Conservation (phyloP, 23 tunicate genomes). For the Halocynthia roretzi region DNA sequence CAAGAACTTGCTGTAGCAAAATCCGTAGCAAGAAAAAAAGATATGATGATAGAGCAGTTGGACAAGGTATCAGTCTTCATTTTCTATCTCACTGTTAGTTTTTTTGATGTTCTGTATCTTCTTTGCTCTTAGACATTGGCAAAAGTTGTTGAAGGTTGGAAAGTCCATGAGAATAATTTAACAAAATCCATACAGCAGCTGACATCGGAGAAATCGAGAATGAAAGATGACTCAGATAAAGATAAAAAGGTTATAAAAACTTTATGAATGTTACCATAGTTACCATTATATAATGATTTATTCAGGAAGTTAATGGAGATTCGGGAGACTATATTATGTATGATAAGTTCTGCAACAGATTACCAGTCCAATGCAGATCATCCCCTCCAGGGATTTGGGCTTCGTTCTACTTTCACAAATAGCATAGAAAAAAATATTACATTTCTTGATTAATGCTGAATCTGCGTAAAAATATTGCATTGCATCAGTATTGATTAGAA, state of each 20-base stretch:
- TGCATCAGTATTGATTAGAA: no score
- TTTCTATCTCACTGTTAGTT: neutral
- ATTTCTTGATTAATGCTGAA: no score
- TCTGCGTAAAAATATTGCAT: no score
- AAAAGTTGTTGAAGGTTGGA: constrained; percentile 77
- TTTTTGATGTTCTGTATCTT: neutral
- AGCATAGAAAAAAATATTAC: no score
- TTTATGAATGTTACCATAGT: no score
- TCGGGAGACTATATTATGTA: no score
- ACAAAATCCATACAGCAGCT: constrained; percentile 32
- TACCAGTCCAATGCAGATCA: no score
- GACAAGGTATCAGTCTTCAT: constrained; percentile 39
- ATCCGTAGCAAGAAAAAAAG: constrained; percentile 72
- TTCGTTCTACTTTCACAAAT: no score
- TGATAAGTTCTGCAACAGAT: no score
- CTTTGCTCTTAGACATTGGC: constrained; percentile 56
- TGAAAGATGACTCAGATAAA: constrained; percentile 40
- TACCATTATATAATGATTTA: no score
- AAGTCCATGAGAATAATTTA: constrained; percentile 69
- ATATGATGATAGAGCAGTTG: constrained; percentile 90
- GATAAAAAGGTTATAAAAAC: constrained; percentile 36
- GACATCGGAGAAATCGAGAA: constrained; percentile 49
- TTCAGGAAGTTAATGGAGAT: no score
- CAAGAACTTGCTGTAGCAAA: constrained; percentile 94
- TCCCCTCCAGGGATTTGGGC: no score